Evolutionary conservation across 1,140 invertebrate genomes (phyloP), one percentile per base, ranked within the genome.

Genomic region (Aricia agestis): DNA sequence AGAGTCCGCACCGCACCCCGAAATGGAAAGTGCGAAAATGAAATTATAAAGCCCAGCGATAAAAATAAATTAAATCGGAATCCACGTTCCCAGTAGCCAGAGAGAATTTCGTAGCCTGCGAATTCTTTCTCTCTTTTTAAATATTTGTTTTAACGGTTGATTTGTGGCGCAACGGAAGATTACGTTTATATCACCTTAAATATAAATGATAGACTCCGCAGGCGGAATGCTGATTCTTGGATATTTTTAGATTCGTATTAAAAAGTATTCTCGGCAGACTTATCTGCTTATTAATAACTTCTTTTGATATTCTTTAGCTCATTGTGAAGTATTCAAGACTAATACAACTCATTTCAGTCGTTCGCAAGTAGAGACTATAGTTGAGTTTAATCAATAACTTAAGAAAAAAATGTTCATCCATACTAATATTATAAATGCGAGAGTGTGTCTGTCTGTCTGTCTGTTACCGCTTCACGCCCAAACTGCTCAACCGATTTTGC

Each of bases 11-110:
- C 86, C 88, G 84, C 86, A 85, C 82, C 85, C 86, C 83, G 82
- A 91, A 90, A 91, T 90, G 88, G 87, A 91, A 91, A 92, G 89
- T 90, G 90, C 84, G 90, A 92, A 92, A 92, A 92, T 91, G 87
- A 92, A 92, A 92, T 92, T 92, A 92, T 90, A 91, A 89, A 90
- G 86, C 81, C 83, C 86, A 78, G 81, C 88, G 88, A 91, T 92
- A 92, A 92, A 92, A 92, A 92, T 91, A 92, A 92, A 92, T 92
- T 92, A 92, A 92, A 92, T 91, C 87, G 85, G 89, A 90, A 89
- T 89, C 89, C 86, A 85, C 84, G 82, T 92, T 84, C 84, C 86
- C 85, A 88, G 86, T 86, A 89, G 84, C 81, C 85, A 86, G 87
- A 79, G 81, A 85, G 79, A 78, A 82, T 86, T 90, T 87, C 84